Evolutionary conservation across 2,797 vertebrate species (phyloP).

Genomic region (Buceros bicornis): DNA sequence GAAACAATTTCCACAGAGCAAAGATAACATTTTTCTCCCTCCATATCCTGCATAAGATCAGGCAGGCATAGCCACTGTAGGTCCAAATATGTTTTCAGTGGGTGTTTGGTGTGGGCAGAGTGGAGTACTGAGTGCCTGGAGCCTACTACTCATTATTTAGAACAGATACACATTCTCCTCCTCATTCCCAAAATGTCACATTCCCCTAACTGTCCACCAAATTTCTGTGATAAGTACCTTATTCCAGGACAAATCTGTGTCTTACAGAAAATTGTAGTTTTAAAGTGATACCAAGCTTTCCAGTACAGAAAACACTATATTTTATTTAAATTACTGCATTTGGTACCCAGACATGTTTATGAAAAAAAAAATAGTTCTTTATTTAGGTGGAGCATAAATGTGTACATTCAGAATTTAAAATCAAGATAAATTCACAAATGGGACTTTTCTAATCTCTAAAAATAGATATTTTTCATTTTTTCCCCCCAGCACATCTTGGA

Average conservation of each 20-base stretch:
- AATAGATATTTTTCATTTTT: not conserved
- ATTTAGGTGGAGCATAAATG: fast-evolving
- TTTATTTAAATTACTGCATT: not conserved
- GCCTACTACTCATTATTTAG: not conserved
- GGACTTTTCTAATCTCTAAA: not conserved
- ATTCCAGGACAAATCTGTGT: not conserved
- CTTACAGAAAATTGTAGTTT: not conserved
- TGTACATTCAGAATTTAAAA: not conserved
- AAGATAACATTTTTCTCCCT: not conserved
- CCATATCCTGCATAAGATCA: not conserved
- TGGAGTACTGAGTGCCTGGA: not conserved
- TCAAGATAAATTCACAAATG: not conserved
- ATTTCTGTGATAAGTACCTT: not conserved
- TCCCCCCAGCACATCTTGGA: not conserved
- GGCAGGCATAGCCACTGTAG: not conserved
- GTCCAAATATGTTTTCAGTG: not conserved
- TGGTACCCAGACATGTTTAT: not conserved
- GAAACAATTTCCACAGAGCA: not conserved
- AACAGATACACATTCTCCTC: not conserved
- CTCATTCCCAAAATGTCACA: not conserved
- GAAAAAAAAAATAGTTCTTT: not conserved
- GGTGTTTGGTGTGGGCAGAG: not conserved
- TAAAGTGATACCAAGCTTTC: not conserved
- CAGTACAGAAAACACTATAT: not conserved
- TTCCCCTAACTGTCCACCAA: not conserved